Conservation (phyloP, 2,113 vertebrate species). For the Bufo bufo region DNA sequence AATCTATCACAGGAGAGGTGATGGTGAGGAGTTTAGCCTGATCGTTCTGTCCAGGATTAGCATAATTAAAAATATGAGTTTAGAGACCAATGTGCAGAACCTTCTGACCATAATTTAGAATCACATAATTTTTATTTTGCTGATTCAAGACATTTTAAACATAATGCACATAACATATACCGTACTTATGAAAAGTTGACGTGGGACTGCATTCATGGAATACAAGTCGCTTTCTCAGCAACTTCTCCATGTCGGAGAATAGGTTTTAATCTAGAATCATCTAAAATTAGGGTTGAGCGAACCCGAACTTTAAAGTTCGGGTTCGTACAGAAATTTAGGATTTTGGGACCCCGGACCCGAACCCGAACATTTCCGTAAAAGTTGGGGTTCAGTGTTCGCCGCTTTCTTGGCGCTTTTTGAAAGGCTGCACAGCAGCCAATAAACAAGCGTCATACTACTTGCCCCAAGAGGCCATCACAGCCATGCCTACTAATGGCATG, state of each 20-base stretch:
- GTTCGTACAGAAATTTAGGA: too few species aligned
- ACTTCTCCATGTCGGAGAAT: neutral
- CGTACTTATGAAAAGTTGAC: neutral
- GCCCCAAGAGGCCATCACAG: too few species aligned
- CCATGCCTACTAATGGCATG: too few species aligned
- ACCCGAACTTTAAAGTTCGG: too few species aligned
- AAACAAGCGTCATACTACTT: too few species aligned
- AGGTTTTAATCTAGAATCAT: constrained; percentile 16
- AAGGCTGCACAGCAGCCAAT: too few species aligned
- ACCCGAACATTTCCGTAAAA: too few species aligned
- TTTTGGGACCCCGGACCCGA: too few species aligned
- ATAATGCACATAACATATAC: neutral
- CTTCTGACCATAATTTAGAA: neutral
- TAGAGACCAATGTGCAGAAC: neutral
- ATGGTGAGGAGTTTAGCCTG: neutral
- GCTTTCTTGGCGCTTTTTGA: too few species aligned
- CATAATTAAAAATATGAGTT: neutral
- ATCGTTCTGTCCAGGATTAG: neutral
- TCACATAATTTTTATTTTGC: constrained; percentile 24
- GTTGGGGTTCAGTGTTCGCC: too few species aligned
- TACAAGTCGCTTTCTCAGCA: constrained; percentile 12
- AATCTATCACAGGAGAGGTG: neutral
- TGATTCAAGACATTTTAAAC: constrained; percentile 9
- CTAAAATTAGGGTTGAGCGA: too few species aligned
- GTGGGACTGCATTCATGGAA: neutral